Percentiles rank a stretch among this genome's conserved stretches.
Conservation (phyloP, 1,140 invertebrate species). For the Nomia melanderi region DNA sequence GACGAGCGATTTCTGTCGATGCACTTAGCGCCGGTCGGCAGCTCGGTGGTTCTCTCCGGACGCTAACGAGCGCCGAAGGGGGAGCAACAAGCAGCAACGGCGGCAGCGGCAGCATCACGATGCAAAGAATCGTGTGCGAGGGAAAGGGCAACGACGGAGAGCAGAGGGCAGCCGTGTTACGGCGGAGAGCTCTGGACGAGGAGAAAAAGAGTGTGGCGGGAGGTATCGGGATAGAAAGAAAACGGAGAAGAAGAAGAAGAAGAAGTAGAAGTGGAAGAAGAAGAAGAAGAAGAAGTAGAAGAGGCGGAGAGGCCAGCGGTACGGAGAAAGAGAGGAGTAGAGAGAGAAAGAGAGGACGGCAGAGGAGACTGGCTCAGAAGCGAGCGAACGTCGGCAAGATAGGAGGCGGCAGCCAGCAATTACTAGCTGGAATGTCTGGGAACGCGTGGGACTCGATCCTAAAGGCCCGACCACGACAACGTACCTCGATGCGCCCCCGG, state of each 20-base stretch:
- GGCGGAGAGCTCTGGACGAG: constrained; percentile 29
- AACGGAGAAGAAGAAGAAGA: constrained; percentile 14
- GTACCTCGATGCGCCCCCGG: constrained; percentile 39
- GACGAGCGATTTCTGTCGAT: constrained; percentile 40
- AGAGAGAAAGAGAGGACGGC: constrained; percentile 4
- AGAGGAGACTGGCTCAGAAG: constrained; percentile 58
- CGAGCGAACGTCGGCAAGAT: constrained; percentile 70
- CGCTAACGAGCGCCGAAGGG: constrained; percentile 58
- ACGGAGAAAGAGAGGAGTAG: constrained; percentile 13
- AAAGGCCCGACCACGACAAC: constrained; percentile 71
- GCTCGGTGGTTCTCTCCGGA: constrained; percentile 39
- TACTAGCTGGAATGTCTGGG: constrained; percentile 78
- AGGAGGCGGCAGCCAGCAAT: constrained; percentile 77
- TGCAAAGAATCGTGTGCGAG: constrained; percentile 61
- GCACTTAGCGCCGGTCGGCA: constrained; percentile 29
- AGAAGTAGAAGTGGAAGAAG: neutral
- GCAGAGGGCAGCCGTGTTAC: constrained; percentile 67
- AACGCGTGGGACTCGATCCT: constrained; percentile 77
- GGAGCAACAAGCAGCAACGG: constrained; percentile 38
- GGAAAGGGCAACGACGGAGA: constrained; percentile 61
- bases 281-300: constrained; percentile 12
- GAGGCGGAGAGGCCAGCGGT: neutral
- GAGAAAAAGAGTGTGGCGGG: constrained; percentile 33
- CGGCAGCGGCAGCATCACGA: constrained; percentile 58
- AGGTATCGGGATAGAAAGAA: neutral